Conservation (phyloP, 2,113 vertebrate species). For the Saguinus midas region DNA sequence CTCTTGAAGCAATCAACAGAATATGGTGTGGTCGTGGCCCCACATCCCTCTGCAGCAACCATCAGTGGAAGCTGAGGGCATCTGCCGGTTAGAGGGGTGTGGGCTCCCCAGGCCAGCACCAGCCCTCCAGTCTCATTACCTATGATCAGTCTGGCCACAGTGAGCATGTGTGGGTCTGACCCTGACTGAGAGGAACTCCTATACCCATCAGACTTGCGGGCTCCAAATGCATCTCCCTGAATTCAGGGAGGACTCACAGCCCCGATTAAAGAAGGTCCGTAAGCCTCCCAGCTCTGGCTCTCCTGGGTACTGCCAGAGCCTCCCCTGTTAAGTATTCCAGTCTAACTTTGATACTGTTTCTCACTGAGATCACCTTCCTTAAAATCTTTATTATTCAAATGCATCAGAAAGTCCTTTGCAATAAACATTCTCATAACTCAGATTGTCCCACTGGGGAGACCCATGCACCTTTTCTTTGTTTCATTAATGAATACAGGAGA, state of each 20-base stretch:
- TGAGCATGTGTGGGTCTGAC: fast-evolving
- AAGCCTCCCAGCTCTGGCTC: background rate
- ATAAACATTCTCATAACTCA: background rate
- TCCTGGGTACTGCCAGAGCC: background rate
- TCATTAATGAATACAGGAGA: background rate
- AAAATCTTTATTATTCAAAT: background rate
- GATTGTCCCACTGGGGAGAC: background rate
- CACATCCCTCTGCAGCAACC: background rate
- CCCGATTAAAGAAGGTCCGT: background rate
- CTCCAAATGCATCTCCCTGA: background rate
- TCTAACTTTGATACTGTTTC: background rate
- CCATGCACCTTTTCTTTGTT: background rate
- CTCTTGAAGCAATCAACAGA: background rate
- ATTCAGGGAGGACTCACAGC: background rate
- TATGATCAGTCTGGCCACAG: background rate
- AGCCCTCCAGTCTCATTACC: background rate
- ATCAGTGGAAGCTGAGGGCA: background rate
- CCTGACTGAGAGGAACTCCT: no score
- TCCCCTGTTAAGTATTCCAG: background rate
- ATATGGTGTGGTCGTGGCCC: no score
- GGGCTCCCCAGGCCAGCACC: background rate
- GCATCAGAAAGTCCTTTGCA: background rate
- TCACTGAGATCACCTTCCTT: background rate
- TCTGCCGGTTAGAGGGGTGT: fast-evolving
- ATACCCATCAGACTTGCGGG: background rate